Evolutionary conservation across 2,888 invertebrate species (phyloP), one percentile per base, ranked within the genome.

Genomic region (Aphidoletes aphidimyza): DNA sequence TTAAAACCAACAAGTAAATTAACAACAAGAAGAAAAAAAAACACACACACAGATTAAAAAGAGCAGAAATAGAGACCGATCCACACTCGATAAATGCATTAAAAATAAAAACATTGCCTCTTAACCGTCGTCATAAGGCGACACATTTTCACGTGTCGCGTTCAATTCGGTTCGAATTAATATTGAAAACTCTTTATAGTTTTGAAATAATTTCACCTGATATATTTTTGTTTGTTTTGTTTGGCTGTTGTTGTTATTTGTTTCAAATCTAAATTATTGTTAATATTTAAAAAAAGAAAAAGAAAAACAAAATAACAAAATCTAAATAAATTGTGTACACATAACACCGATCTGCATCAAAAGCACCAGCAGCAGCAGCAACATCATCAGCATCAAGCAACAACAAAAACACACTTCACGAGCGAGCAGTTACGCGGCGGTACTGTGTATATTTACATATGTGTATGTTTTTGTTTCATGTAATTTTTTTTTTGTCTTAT

Each of bases 51-150:
- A 22, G 22, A 54, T 39, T 8, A 42, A 42, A 42, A 42, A 42
- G 6, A 42, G 42, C 14, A 42, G 14, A 47, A 11, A 47, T 47
- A 6, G 19, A 11, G 17, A 47, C 17, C 3, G 26, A 69, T 69
- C 11, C 5, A n/a, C 69, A 69, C 54, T 30, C 69, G 69, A 69
- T 69, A 69, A 69, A 69, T 69, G 69, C 69, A 69, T 30, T 69
- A 30, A 69, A 69, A 69, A 30, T 69, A 69, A 30, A 69, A 69
- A 69, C 34, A 14, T 69, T 69, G 30, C 19, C 47, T 19, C 9
- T 39, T 39, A 39, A 11, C 22, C 9, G 54, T 54, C 22, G 22
- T 54, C 54, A 14, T 54, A n/a, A 54, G 22, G 54, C 54, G 54
- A 54, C 69, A 69, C 34, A 69, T 69, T 69, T 69, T 69, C 69